Conservation (phyloP, 2,113 vertebrate genomes). For the Isichthys henryi region DNA sequence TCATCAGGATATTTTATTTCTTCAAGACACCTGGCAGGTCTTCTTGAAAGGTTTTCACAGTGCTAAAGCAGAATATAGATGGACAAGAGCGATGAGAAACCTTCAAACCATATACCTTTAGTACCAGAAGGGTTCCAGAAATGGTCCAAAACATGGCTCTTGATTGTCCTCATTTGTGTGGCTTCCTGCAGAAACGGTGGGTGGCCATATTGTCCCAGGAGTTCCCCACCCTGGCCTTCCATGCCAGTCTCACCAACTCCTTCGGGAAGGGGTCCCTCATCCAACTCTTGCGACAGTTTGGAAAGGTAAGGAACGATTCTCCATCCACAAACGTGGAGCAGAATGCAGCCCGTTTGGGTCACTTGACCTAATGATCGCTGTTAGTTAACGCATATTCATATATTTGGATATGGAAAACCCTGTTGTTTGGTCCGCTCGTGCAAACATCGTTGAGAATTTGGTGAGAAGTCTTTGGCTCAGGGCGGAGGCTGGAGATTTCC, state of each 20-base stretch:
- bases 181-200: slow-evolving; percentile 79
- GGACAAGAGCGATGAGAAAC: background rate
- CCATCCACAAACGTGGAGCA: background rate
- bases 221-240: slow-evolving; percentile 91
- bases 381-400: background rate
- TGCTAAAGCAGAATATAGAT: background rate
- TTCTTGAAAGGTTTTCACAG: background rate
- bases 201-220: slow-evolving; percentile 87
- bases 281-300: slow-evolving; percentile 92
- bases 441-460: background rate
- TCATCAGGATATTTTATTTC: background rate
- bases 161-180: background rate
- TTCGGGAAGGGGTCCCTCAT: slow-evolving; percentile 98
- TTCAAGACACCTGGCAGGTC: background rate
- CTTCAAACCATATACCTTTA: background rate
- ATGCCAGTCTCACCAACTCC: slow-evolving; percentile 93
- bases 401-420: background rate
- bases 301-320: slow-evolving; percentile 70
- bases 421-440: background rate
- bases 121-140: background rate
- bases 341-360: background rate
- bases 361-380: background rate
- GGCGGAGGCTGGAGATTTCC: background rate
- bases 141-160: background rate
- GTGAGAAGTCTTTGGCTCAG: background rate